Evolutionary conservation across 2,888 invertebrate species (phyloP).

Genomic region (Rhabditoides inermis): DNA sequence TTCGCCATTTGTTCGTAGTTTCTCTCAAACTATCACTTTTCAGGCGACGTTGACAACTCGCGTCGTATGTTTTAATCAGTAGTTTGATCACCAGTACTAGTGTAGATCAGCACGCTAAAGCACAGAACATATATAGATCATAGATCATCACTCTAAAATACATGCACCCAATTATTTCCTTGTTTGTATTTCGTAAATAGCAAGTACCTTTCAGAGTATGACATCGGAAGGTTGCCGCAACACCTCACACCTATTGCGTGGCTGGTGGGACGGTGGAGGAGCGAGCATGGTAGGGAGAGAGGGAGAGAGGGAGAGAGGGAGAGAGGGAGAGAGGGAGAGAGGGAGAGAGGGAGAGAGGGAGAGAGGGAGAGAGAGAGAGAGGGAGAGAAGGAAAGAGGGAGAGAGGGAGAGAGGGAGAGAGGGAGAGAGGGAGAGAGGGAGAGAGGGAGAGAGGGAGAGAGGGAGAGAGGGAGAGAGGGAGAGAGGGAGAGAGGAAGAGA

Average conservation of each 20-base stretch:
- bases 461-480: too few relatives aligned
- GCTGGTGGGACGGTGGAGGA: conserved; percentile 51
- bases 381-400: too few relatives aligned
- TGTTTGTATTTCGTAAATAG: not conserved
- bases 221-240: conserved; percentile 32
- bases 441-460: too few relatives aligned
- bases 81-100: not conserved
- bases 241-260: conserved; percentile 42
- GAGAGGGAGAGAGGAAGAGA: too few relatives aligned
- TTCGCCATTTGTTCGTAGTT: not conserved
- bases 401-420: too few relatives aligned
- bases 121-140: not conserved
- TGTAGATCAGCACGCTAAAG: not conserved
- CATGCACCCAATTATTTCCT: not conserved
- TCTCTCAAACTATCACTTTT: not conserved
- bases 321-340: too few relatives aligned
- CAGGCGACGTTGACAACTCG: not conserved
- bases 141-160: not conserved
- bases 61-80: not conserved
- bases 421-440: too few relatives aligned
- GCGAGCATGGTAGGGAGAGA: conserved; percentile 51
- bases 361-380: too few relatives aligned
- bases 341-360: too few relatives aligned
- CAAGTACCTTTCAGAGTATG: conserved; percentile 36
- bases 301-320: too few relatives aligned